Evolutionary conservation across 2,113 vertebrate genomes (phyloP).

Genomic region (Thymallus thymallus): DNA sequence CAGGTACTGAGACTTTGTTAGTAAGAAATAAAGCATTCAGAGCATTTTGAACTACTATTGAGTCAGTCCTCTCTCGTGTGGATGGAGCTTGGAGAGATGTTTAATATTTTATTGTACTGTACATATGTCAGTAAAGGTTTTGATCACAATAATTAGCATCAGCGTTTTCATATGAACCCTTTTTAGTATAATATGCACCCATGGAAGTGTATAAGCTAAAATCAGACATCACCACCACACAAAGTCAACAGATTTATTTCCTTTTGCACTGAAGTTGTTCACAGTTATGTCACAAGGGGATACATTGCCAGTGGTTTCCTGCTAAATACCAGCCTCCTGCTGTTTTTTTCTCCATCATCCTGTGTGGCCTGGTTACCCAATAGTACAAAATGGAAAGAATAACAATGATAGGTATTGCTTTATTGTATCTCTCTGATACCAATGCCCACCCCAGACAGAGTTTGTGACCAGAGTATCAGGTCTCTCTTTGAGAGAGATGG

Average conservation of each 20-base stretch:
- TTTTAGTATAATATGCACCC: too few species aligned
- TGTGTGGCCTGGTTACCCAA: slow-evolving; percentile 74
- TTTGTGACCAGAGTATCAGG: slow-evolving; percentile 65
- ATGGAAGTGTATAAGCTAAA: too few species aligned
- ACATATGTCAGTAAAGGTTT: slow-evolving; percentile 17
- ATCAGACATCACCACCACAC: slow-evolving; percentile 44
- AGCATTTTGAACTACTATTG: too few species aligned
- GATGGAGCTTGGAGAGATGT: too few species aligned
- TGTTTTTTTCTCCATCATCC: slow-evolving; percentile 52
- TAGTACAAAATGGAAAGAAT: slow-evolving; percentile 84
- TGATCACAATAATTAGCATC: background rate
- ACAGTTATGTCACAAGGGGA: slow-evolving; percentile 92
- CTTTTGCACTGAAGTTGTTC: slow-evolving; percentile 91
- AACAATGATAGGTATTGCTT: slow-evolving; percentile 88
- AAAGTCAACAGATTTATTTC: slow-evolving; percentile 95
- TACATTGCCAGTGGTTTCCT: slow-evolving; percentile 80
- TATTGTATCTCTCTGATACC: slow-evolving; percentile 78
- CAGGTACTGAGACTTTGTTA: too few species aligned
- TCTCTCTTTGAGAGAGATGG: slow-evolving; percentile 77
- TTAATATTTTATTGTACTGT: slow-evolving; percentile 9
- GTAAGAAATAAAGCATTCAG: too few species aligned
- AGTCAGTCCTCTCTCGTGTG: too few species aligned
- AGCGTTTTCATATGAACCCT: too few species aligned
- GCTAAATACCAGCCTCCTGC: slow-evolving; percentile 70
- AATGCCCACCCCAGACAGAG: slow-evolving; percentile 61